Evolutionary conservation across 2,888 invertebrate species (phyloP), one percentile per base, ranked within the genome.

Genomic region (Tyria jacobaeae): DNA sequence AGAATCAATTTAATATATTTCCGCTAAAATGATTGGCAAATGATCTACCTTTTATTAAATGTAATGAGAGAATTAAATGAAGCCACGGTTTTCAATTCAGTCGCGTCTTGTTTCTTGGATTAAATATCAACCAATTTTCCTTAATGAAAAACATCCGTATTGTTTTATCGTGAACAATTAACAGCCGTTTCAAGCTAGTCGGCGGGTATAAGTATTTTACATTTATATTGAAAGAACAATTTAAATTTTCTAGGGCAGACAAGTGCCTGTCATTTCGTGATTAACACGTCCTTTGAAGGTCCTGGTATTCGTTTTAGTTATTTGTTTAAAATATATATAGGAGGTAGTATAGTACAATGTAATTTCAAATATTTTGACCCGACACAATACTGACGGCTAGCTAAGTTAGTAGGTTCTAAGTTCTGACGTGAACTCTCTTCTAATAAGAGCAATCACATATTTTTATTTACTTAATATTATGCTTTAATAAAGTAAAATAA

Each of bases 71-170:
- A 71, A 66, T 72, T 69, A 62, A 57, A 51, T 55, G 52, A 66
- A 66, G 64, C 57, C 57, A 66, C 21, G 66, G 59, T 72, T 75
- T 62, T 60, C 56, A 68, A 72, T 72, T 66, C 62, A 59, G 51
- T 54, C 57, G 53, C 48, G 57, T 24, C 51, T 60, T 63, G 57
- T 60, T 71, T 39, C 63, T 54, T 39, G 57, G 65, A 75, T 68
- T 75, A 71, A 73, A 73, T 68, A 68, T 71, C 68, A 75, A 73
- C 60, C 60, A 72, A 73, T 73, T 75, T 64, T 72, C 62, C 51
- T 62, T 64, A 68, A 62, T 68, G 66, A 66, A 69, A 69, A 69
- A 64, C 58, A 66, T 60, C 56, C 57, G 64, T 60, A 57, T 75
- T 75, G 76, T 72, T 60, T 65, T 50, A 48, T 41, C 31, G 60